Base-by-base conservation (phyloP, 2,888 invertebrate genomes). In the Zaprionus lineosus region DNA sequence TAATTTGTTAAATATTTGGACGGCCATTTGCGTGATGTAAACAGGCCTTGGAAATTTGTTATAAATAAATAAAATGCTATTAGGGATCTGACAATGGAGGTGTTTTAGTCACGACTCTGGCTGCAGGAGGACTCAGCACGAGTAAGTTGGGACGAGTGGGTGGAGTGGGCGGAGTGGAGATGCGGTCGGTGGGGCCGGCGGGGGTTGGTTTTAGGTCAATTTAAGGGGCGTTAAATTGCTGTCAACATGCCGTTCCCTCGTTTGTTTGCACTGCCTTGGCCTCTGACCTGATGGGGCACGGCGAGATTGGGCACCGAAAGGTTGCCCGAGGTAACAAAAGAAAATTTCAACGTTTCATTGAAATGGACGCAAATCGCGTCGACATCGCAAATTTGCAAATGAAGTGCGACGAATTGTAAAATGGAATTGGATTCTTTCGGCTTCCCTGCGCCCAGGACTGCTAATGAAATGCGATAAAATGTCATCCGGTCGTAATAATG, bases 401-500 rank as follows among this genome's bases (percentile, higher is more conserved):
- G 69, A 74, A 74, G 72, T 65, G 65, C 75, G 72, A 70, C 63
- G 63, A 71, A 64, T 71, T 74, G 74, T 71, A 58, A 72, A 74
- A 68, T 72, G 74, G 53, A 74, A 74, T 74, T 71, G 71, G 56
- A 74, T 52, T 67, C 48, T 48, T 18, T n/a, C n/a, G n/a, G n/a
- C n/a, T n/a, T 34, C 37, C 41, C 36, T 3, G 36, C 28, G 14
- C 19, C 48, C n/a, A n/a, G n/a, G 50, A 52, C 50, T 66, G 60
- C 74, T 82, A 78, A 78, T 78, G 78, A 78, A 78, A 78, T 73
- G 68, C 75, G 75, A 78, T 82, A 75, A 82, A 79, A 65, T 62
- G 57, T 55, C 70, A 75, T 56, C 57, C 73, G 66, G 61, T 47
- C 61, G 63, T 58, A 70, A 75, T 74, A 81, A 70, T 75, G 64